Base-by-base conservation (phyloP, 2,113 vertebrate genomes). In the Chaetops frenatus region DNA sequence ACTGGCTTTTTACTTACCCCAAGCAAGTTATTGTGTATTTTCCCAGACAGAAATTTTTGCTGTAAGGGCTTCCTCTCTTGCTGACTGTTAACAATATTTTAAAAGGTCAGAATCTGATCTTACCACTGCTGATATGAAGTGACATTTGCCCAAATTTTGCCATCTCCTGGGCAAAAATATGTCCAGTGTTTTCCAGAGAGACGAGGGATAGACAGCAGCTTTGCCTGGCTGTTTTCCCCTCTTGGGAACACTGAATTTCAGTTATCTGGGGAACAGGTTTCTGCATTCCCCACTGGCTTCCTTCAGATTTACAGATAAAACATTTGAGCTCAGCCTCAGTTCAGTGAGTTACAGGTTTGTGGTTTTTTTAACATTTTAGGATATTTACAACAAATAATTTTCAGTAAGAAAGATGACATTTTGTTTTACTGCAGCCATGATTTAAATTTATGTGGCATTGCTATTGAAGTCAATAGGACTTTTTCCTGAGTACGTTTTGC, bases 151-250 rank as follows among this genome's bases (percentile, higher is more conserved):
- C 88, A 92, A 8, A 88, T 88, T 84, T 91, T 88, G 42, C 92
- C 86, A 58, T 94, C 87, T 97, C 88, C 56, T 86, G 65, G 92
- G 70, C 82, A 93, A 94, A 96, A 96, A 88, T 81, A 56, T 60
- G 65, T 92, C 81, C 90, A 93, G 48, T 56, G 28, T 86, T 92
- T 95, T 96, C 90, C 60, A 85, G 58, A 61, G 79, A 38, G 56
- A 88, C 22, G 24, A 48, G 61, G 64, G 27, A 36, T 20, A 83
- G 90, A 81, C 60, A 90, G 88, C 72, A 93, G 76, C 60, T 67
- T 78, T 77, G 40, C n/a, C 69, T 72, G 57, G 56, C 77, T 12
- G 1, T 33, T 81, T 66, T 62, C 6, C 13, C 62, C 58, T 91
- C 54, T 22, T 29, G 72, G 76, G 72, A 93, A 86, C 51, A 36